Evolutionary conservation across 2,797 vertebrate species (phyloP), one percentile per base, ranked within the genome.

Genomic region (Karalla daura): DNA sequence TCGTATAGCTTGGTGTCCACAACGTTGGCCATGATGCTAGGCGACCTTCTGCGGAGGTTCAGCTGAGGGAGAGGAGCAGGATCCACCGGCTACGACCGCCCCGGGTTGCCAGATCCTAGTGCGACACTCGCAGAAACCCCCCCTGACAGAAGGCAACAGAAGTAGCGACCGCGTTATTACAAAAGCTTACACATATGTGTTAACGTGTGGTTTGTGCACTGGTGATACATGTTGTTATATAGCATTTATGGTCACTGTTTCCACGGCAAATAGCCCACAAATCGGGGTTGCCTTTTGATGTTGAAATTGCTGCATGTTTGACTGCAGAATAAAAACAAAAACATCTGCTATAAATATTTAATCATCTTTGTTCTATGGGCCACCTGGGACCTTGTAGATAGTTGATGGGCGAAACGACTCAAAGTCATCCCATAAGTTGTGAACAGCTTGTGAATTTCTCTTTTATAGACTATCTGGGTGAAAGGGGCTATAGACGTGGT

Each of bases 1-100:
- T 98, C 97, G 88, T 99, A 98, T 5, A 99, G 94, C 88, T 97
- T 97, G 15, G 96, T 98, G 80, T 98, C 97, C 80, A 86, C 95
- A 80, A 96, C 97, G 89, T 94, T 96, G 80, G 96, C 94, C 97
- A 98, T 98, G 89, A 88, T 94, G 87, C 86, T 88, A 88, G 53
- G 81, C 85, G 80, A 86, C 46, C 70, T 87, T 82, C 78, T 89
- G 76, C 81, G 68, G 83, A 84, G 80, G 69, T 84, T 87, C 61
- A 80, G 83, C 69, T 70, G 76, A 84, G 63, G 14, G 72, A 81
- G 54, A 76, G 63, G 72, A 45, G 68, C 62, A 58, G 18, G 27
- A 44, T 39, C 35, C 62, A 49, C 76, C 79, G 70, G 79, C 46
- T 76, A 70, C 65, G 62, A 50, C 74, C 71, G 76, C 50, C 30